Conservation (phyloP, 2,113 vertebrate genomes). For the Brachyistius frenatus region DNA sequence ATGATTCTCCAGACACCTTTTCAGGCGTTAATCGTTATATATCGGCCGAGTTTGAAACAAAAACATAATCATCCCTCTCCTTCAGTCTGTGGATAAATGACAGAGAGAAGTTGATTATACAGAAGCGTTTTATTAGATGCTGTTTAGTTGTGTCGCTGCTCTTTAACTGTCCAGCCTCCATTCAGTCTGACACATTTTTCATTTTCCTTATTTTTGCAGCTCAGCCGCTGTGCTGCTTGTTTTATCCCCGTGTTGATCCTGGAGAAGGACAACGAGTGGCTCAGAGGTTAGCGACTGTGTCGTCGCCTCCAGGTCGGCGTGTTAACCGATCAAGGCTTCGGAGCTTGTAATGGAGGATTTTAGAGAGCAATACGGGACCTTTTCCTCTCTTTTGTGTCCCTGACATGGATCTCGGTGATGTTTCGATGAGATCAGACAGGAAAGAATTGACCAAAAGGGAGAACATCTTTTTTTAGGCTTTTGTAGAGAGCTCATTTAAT, state of each 20-base stretch:
- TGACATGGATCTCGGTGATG: constrained; percentile 17
- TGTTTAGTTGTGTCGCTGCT: not conserved
- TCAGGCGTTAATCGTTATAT: constrained; percentile 32
- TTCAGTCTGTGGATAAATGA: not conserved
- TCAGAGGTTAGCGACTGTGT: constrained; percentile 33
- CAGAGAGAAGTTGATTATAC: not conserved
- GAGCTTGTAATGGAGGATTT: constrained; percentile 35
- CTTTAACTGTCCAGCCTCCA: not conserved
- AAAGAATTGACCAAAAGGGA: not conserved
- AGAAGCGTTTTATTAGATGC: not conserved
- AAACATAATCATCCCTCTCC: not conserved
- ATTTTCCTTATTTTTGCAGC: constrained; percentile 33
- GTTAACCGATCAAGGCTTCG: constrained; percentile 24
- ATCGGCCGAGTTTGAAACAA: not conserved
- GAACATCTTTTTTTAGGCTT: not conserved
- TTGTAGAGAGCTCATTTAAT: constrained; percentile 3
- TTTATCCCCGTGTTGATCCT: constrained; percentile 35
- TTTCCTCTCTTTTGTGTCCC: not conserved
- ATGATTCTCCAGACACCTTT: constrained; percentile 19
- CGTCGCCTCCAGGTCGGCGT: not conserved
- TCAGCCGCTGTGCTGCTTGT: not conserved
- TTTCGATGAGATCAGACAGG: not conserved
- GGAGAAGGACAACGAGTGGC: constrained; percentile 36
- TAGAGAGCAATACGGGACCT: constrained; percentile 10
- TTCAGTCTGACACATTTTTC: constrained; percentile 1